phyloP scores from a whole-genome alignment of 2,888 invertebrate genomes.

The Eupelmus urozonus region DNA sequence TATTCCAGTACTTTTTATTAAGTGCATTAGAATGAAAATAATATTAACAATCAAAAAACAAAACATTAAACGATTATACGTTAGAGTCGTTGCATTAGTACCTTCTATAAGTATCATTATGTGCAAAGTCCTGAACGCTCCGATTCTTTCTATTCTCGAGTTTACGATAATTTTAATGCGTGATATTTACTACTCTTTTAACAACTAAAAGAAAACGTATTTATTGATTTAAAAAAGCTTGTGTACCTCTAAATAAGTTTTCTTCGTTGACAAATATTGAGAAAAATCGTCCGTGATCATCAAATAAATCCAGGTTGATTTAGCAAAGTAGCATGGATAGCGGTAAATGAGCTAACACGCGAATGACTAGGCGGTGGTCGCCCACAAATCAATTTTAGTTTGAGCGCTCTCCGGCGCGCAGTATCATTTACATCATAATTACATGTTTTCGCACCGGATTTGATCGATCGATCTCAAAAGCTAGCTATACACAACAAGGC shows the following conservation, averaged over 20 bases:
- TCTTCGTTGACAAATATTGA: no score
- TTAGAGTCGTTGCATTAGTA: not conserved
- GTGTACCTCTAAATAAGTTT: no score
- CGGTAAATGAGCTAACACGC: not conserved
- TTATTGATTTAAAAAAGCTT: not conserved
- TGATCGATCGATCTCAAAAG: slow-evolving; percentile 20
- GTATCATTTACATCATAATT: slow-evolving; percentile 43
- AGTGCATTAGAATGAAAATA: no score
- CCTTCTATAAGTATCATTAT: not conserved
- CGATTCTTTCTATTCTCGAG: slow-evolving; percentile 18
- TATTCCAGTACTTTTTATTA: no score
- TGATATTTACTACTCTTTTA: no score
- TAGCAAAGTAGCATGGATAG: slow-evolving; percentile 1
- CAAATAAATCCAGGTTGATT: slow-evolving; percentile 9
- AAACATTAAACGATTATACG: not conserved
- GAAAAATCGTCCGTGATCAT: not conserved
- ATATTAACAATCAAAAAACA: slow-evolving; percentile 4
- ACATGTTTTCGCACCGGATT: slow-evolving; percentile 2
- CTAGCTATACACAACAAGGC: not conserved
- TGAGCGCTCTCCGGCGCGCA: not conserved
- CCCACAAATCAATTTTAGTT: slow-evolving; percentile 35
- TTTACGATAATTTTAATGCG: not conserved
- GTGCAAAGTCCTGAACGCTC: slow-evolving; percentile 14
- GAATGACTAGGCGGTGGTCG: no score
- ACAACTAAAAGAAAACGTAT: not conserved